Evolutionary conservation across 2,888 invertebrate species (phyloP).

Genomic region (Leptogaster cylindrica): DNA sequence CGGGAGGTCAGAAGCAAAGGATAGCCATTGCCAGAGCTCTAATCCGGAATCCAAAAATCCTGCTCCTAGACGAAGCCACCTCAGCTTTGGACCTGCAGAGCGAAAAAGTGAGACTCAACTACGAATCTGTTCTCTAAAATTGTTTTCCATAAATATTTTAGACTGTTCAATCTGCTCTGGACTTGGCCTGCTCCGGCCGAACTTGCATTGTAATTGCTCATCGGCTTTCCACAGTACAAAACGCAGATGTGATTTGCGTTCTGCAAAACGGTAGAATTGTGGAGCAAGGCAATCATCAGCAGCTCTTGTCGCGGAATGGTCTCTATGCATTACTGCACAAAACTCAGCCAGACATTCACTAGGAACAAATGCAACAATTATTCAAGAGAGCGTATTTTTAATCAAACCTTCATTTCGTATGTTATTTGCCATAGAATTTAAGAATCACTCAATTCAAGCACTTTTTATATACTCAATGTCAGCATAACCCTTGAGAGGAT

Average conservation of each 20-base stretch:
- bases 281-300: slow-evolving; percentile 77
- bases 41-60: slow-evolving; percentile 72
- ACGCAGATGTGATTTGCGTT: slow-evolving; percentile 84
- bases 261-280: slow-evolving; percentile 76
- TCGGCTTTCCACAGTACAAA: slow-evolving; percentile 80
- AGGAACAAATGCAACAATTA: slow-evolving; percentile 3
- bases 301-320: slow-evolving; percentile 71
- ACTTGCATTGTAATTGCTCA: slow-evolving; percentile 89
- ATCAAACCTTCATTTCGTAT: too few relatives aligned
- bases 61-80: slow-evolving; percentile 77
- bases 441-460: too few relatives aligned
- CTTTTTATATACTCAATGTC: too few relatives aligned
- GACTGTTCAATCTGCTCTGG: slow-evolving; percentile 83
- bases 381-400: too few relatives aligned
- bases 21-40: slow-evolving; percentile 82
- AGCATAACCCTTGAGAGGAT: too few relatives aligned
- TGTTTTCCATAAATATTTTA: slow-evolving; percentile 41
- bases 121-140: not conserved
- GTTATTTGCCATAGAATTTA: too few relatives aligned
- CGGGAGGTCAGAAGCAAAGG: slow-evolving; percentile 86
- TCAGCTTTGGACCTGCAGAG: slow-evolving; percentile 79
- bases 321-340: slow-evolving; percentile 72
- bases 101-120: slow-evolving; percentile 67
- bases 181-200: slow-evolving; percentile 78
- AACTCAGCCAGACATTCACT: slow-evolving; percentile 62